Base-by-base conservation (phyloP, 2,797 vertebrate species). In the Masticophis lateralis region DNA sequence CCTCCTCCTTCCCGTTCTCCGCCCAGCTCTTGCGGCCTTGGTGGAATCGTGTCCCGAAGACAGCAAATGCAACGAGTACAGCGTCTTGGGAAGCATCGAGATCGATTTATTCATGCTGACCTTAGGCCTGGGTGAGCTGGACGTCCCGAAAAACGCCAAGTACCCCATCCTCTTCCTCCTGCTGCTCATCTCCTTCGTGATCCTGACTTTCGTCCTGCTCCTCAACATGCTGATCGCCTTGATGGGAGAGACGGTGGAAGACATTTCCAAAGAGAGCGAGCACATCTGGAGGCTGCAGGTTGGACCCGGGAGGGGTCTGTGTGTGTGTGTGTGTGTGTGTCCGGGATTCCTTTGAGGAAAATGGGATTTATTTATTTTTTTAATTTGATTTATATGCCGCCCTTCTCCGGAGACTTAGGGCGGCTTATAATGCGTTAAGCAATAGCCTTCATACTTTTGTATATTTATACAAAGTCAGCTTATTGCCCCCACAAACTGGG, bases 221-320 rank as follows among this genome's bases (percentile, higher is more conserved):
- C 96, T 98, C 59, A 98, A 98, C 92, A 98, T 98, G 98, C 96
- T 98, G 83, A 98, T 98, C 18, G 98, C 98, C 0, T 86, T 98
- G 59, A 98, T 98, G 98, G 98, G 98, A 91, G 98, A 98, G 93
- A 98, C 98, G 0, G 98, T 98, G 92, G 98, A 98, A 93, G 98
- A 98, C 0, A 97, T 98, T 93, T 98, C 98, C 25, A 98, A 98
- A 91, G 98, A 98, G 95, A 98, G 98, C 0, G 98, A 98, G 91
- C 97, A 97, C 61, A 98, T 98, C 95, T 98, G 98, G 98, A 97
- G 97, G 32, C 97, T 98, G 5, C 98, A 98, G 98, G 98, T 98
- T 12, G 4, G 9, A 27, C 51, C n/a, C 6, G 5, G 69, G 55
- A 13, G 13, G 5, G 43, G 3, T 5, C 22, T 9, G 20, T 10